phyloP scores from a whole-genome alignment of 2,113 vertebrate species.

The Mugil cephalus region DNA sequence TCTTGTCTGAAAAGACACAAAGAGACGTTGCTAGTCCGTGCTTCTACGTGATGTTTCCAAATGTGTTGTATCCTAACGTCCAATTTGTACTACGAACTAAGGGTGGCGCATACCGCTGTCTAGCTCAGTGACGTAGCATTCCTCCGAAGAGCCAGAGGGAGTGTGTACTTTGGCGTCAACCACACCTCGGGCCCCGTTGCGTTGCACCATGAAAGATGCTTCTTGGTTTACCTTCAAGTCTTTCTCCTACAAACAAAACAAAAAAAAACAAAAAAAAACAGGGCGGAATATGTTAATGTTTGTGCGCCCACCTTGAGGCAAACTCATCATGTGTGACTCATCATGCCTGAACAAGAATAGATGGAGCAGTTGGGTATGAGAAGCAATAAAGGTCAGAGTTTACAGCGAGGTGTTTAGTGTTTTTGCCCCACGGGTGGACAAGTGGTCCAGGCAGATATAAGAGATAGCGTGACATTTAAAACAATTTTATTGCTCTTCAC shows the following conservation, averaged over 20 bases:
- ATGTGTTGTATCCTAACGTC: background rate
- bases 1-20: conserved; percentile 86
- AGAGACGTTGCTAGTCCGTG: background rate
- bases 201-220: conserved; percentile 93
- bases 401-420: conserved; percentile 63
- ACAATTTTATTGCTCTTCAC: conserved; percentile 51
- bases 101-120: conserved; percentile 88
- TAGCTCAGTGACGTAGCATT: conserved; percentile 93
- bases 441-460: conserved; percentile 41
- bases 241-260: conserved; percentile 91
- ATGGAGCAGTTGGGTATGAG: conserved; percentile 41
- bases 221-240: conserved; percentile 94
- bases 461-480: conserved; percentile 64
- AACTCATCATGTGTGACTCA: conserved; percentile 68
- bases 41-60: background rate
- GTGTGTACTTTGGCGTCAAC: conserved; percentile 95
- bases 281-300: conserved; percentile 20
- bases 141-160: conserved; percentile 90
- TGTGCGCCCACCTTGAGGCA: conserved; percentile 40
- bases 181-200: conserved; percentile 90
- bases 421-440: conserved; percentile 45
- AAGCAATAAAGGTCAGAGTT: conserved; percentile 72
- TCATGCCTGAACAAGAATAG: conserved; percentile 64
- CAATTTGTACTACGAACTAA: background rate
- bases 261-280: conserved; percentile 31